Percentiles rank a stretch among this genome's conserved stretches.
These are phyloP conservation scores for Tenualosa ilisha DNA, from an alignment of 2,797 vertebrate genomes.

Conservation along the genomic window DNA sequence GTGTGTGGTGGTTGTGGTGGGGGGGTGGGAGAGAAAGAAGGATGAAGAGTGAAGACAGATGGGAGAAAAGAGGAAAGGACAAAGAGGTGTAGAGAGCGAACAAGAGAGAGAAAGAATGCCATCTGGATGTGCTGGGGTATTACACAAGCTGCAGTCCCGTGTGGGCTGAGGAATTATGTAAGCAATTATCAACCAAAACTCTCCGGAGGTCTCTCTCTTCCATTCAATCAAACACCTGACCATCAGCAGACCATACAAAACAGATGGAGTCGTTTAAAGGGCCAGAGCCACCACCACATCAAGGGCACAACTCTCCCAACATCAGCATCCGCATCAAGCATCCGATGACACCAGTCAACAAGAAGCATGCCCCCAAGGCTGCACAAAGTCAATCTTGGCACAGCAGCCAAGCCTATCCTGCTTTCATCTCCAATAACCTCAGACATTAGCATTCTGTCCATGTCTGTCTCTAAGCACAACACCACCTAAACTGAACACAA, in stretches of 20 bases:
- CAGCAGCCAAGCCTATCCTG: background rate
- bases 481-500: background rate
- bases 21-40: background rate
- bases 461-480: background rate
- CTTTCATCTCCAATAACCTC: background rate
- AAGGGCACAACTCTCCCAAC: background rate
- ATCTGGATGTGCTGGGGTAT: background rate
- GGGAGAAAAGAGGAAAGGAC: background rate
- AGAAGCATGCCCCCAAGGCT: background rate
- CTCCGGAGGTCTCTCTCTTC: background rate
- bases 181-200: constrained; percentile 1
- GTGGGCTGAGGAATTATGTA: constrained; percentile 26
- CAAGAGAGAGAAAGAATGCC: background rate
- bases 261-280: background rate
- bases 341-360: background rate
- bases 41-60: background rate
- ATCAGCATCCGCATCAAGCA: background rate
- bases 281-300: background rate
- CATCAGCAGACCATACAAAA: background rate
- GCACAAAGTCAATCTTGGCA: background rate
- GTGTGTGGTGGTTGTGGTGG: background rate
- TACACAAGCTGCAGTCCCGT: constrained; percentile 5
- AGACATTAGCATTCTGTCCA: background rate
- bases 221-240: background rate
- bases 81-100: background rate